Conservation (phyloP, 2,888 invertebrate species). For the Drosophila meridionalis region DNA sequence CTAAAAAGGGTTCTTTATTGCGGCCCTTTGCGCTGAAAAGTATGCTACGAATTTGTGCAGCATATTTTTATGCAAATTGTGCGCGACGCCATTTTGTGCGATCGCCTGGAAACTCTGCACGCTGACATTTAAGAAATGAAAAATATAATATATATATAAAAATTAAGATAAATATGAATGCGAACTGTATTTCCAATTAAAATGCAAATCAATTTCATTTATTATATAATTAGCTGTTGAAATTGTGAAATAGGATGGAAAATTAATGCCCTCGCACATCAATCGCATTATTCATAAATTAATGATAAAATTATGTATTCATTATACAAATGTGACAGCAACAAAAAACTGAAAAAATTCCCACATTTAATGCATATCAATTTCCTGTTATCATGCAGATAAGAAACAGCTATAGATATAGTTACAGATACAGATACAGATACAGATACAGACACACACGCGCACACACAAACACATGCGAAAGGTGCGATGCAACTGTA, state of each 20-base stretch:
- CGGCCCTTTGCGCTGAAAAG: slow-evolving; percentile 31
- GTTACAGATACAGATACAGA: slow-evolving; percentile 18
- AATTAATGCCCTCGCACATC: slow-evolving; percentile 31
- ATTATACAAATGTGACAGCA: slow-evolving; percentile 26
- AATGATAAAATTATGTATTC: slow-evolving; percentile 47
- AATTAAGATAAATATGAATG: background rate
- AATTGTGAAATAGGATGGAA: slow-evolving; percentile 41
- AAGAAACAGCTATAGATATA: slow-evolving; percentile 27
- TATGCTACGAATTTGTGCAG: slow-evolving; percentile 32
- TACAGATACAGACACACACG: slow-evolving; percentile 1
- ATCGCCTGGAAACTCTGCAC: slow-evolving; percentile 33
- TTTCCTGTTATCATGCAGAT: slow-evolving; percentile 56
- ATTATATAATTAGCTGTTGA: slow-evolving; percentile 15
- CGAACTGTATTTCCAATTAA: slow-evolving; percentile 44
- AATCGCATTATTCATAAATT: slow-evolving; percentile 39
- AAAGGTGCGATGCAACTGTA: slow-evolving; percentile 48
- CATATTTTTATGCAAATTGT: slow-evolving; percentile 42
- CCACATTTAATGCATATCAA: slow-evolving; percentile 34
- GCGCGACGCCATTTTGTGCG: slow-evolving; percentile 39
- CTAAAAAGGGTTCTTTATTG: background rate
- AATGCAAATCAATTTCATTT: slow-evolving; percentile 53
- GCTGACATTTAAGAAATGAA: slow-evolving; percentile 10
- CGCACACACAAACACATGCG: slow-evolving; percentile 2
- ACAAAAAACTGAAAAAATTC: slow-evolving; percentile 14
- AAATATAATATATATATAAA: background rate